Base-by-base conservation (phyloP, 2,113 vertebrate genomes). In the Chloropsis cyanopogon region DNA sequence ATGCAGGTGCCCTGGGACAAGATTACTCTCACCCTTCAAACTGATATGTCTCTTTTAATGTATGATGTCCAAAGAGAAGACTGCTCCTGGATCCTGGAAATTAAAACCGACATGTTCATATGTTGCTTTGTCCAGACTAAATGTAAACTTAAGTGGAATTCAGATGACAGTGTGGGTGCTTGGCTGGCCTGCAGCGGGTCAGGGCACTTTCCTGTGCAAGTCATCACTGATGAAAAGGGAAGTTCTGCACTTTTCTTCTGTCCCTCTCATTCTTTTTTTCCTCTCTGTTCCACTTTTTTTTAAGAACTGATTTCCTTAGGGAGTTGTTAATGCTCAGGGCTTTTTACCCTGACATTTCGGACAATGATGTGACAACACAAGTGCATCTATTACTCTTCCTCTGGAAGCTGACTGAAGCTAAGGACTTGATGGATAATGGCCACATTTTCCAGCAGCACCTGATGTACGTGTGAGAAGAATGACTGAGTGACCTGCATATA, bases 301-400 rank as follows among this genome's bases (percentile, higher is more conserved):
- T 5, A 75, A 92, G 82, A 88, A 46, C 75, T 88, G 89, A 93
- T 97, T 90, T 96, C 93, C 92, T 84, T 88, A 63, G 86, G 79
- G 94, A 86, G 65, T 92, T 96, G 92, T 92, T 95, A 92, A 84
- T 86, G 86, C 92, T 94, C 61, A 61, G 72, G 84, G 65, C 76
- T 96, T 93, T 95, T 95, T 87, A 76, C 92, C 44, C 39, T 94
- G 95, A 84, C 92, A 66, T 91, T 96, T 93, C 10, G 88, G 96
- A 97, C 90, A 93, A 94, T 76, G 84, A 86, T 95, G 93, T 95
- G 95, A 96, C 86, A 95, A 90, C 88, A 76, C 78, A 92, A 96
- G 88, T 91, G 83, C 93, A 88, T 93, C 82, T 95, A 83, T 96
- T 96, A 86, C 84, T 93, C 91, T 93, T 95, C 75, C 2, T 24